Conservation (phyloP, 2,113 vertebrate genomes). For the Chaetodon trifascialis region DNA sequence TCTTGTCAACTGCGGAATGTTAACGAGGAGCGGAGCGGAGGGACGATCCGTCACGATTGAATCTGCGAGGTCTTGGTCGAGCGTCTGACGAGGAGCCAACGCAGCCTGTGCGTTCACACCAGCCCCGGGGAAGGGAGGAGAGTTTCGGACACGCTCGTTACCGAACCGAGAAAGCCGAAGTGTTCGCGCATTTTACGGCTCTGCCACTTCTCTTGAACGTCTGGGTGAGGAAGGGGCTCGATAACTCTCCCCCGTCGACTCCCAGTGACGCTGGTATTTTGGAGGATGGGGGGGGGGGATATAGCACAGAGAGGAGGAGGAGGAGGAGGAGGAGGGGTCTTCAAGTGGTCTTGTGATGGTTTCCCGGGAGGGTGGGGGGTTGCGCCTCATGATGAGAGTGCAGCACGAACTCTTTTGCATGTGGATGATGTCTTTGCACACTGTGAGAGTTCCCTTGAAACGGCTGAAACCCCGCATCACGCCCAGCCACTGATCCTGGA, state of each 20-base stretch:
- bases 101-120: constrained; percentile 58
- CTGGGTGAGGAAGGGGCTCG: neutral
- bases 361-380: constrained; percentile 30
- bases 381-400: neutral
- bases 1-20: constrained; percentile 71
- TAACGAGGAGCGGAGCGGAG: constrained; percentile 57
- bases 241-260: constrained; percentile 23
- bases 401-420: neutral
- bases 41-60: constrained; percentile 67
- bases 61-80: constrained; percentile 52
- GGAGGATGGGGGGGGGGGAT: constrained; percentile 17
- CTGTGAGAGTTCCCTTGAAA: neutral
- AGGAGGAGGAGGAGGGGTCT: constrained; percentile 12
- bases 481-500: neutral
- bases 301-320: constrained; percentile 27
- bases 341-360: constrained; percentile 64
- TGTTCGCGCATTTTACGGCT: constrained; percentile 46
- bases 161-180: constrained; percentile 26
- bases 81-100: constrained; percentile 59
- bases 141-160: constrained; percentile 47
- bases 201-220: constrained; percentile 20
- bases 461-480: neutral
- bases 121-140: constrained; percentile 24
- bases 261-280: constrained; percentile 32
- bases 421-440: neutral